Base-by-base conservation (phyloP, 1,140 invertebrate species). In the Anagrus nilaparvatae region DNA sequence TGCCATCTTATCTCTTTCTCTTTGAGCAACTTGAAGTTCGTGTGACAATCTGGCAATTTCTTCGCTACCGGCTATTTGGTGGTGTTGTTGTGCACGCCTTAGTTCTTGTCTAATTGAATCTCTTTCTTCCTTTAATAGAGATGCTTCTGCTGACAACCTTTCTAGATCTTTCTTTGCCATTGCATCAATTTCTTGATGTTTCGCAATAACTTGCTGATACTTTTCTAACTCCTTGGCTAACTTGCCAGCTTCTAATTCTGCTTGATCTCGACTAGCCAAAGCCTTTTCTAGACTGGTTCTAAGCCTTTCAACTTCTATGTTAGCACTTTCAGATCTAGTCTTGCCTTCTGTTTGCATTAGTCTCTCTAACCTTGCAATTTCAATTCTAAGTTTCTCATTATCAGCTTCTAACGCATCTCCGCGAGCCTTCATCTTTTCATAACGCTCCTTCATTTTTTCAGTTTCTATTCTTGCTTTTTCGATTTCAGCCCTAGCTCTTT, bases 211-310 rank as follows among this genome's bases (percentile, higher is more conserved):
- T 63, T 84, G 74, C 56, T 87, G 84, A 21, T 82, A 79, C 63
- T 87, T 87, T 62, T 90, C 88, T 20, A 92, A 67, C 62, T 92
- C 88, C 55, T 90, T 85, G 8, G 82, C 84, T 32, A 92, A 65
- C 36, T 84, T 75, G 49, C 83, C 84, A 31, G 85, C 79, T 63
- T 92, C 87, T 54, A 86, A 70, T 68, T 90, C 86, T 9, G 84
- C 84, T 31, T 84, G 79, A 59, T 86, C 83, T 50, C 82, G 71
- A 4, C 80, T 79, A 48, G 79, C 76, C 23, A 82, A 78, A 5
- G 83, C 79, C 65, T 91, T 92, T 52, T 92, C 87, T 35, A 89
- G 64, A 64, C 86, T 87, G 47, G 91, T 87, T 53, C 85, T 76
- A 41, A 88, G 63, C 47, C 86, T 75, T 59, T 91, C 86, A 23